These are phyloP conservation scores for Puma concolor DNA, from an alignment of 2,113 vertebrate species.

Conservation along the genomic window DNA sequence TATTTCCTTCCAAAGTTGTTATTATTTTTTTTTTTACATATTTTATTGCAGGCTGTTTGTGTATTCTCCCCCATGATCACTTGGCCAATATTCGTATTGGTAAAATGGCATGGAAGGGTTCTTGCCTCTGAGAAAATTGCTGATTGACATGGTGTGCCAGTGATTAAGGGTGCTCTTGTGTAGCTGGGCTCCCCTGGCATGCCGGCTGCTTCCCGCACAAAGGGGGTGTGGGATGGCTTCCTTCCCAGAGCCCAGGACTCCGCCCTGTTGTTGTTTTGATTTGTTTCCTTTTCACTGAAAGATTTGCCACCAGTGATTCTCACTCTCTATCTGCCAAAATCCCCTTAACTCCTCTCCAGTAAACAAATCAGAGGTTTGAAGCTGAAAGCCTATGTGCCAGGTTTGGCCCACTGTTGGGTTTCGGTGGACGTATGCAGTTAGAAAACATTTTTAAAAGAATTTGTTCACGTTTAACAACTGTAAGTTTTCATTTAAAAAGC, in stretches of 20 bases:
- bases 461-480: neutral
- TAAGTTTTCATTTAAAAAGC: neutral
- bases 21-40: slow-evolving; percentile 66
- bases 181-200: neutral
- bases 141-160: slow-evolving; percentile 77
- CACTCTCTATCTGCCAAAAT: neutral
- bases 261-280: slow-evolving; percentile 32
- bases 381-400: neutral
- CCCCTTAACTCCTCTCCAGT: neutral
- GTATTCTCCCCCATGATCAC: slow-evolving; percentile 82
- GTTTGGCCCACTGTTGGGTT: neutral
- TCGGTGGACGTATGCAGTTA: neutral
- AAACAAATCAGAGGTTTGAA: neutral
- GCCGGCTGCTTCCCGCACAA: neutral
- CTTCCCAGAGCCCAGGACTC: neutral
- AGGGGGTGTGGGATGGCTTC: neutral
- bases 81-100: slow-evolving; percentile 81
- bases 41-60: slow-evolving; percentile 85
- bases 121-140: slow-evolving; percentile 79
- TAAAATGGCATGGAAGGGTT: slow-evolving; percentile 80
- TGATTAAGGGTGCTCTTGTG: slow-evolving; percentile 32
- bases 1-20: slow-evolving; percentile 88
- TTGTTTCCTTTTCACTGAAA: slow-evolving; percentile 20
- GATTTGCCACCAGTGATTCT: neutral
- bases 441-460: neutral